Evolutionary conservation across 2,888 invertebrate species (phyloP).

Genomic region (Calephelis perditalis): DNA sequence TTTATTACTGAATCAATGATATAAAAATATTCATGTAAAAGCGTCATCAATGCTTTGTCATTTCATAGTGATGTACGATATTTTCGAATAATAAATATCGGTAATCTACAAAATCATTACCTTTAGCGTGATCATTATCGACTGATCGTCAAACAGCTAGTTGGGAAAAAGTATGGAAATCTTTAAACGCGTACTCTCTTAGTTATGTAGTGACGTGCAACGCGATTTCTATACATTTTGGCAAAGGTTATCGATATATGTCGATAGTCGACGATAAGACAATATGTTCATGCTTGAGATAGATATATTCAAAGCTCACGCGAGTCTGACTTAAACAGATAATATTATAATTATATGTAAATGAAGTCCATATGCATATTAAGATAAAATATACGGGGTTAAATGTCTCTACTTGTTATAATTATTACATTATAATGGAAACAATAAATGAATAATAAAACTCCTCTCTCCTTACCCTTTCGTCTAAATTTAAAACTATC

Average conservation of each 20-base stretch:
- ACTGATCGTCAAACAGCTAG: too few relatives aligned
- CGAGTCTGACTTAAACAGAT: constrained; percentile 45
- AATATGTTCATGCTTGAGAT: constrained; percentile 20
- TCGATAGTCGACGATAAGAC: too few relatives aligned
- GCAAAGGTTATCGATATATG: neutral
- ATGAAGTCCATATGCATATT: constrained; percentile 53
- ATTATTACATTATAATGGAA: constrained; percentile 53
- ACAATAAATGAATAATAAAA: constrained; percentile 78
- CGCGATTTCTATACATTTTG: too few relatives aligned
- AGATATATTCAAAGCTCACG: constrained; percentile 53
- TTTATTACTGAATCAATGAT: constrained; percentile 1
- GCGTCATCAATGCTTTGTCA: constrained; percentile 8
- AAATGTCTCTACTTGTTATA: constrained; percentile 39
- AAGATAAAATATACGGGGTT: constrained; percentile 51
- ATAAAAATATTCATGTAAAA: constrained; percentile 9
- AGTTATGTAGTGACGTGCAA: neutral
- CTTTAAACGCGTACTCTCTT: neutral
- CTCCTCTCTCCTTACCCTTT: constrained; percentile 43
- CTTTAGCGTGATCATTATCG: too few relatives aligned
- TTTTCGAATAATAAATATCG: constrained; percentile 5
- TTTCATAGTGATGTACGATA: constrained; percentile 6
- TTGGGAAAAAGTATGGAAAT: too few relatives aligned
- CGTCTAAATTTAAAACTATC: constrained; percentile 38
- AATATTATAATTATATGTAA: constrained; percentile 42
- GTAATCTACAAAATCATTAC: constrained; percentile 1